Conservation (phyloP, 2,888 invertebrate species). For the Polyommatus icarus region DNA sequence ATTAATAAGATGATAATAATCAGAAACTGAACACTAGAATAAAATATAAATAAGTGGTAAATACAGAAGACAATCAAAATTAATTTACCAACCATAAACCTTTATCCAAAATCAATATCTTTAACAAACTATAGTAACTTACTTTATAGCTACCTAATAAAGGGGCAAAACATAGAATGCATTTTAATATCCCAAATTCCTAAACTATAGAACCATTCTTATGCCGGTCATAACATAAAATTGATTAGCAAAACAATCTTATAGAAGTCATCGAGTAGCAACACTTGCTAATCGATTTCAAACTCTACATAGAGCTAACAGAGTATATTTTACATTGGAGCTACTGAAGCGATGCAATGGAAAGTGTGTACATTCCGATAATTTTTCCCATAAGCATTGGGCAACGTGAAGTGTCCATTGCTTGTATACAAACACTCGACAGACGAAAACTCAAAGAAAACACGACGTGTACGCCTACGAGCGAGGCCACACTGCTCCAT, state of each 20-base stretch:
- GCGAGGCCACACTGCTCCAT: background rate
- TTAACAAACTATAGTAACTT: background rate
- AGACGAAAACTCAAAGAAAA: slow-evolving; percentile 71
- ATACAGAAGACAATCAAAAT: too few species aligned
- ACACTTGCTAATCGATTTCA: slow-evolving; percentile 30
- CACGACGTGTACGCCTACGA: slow-evolving; percentile 62
- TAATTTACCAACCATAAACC: background rate
- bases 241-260: slow-evolving; percentile 44
- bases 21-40: background rate
- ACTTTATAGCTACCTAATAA: background rate
- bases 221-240: slow-evolving; percentile 39
- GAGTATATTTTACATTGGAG: slow-evolving; percentile 30
- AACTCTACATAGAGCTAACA: slow-evolving; percentile 36
- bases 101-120: background rate
- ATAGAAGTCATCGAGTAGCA: slow-evolving; percentile 32
- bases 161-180: slow-evolving; percentile 6
- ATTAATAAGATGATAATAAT: too few species aligned
- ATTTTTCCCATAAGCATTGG: slow-evolving; percentile 65
- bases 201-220: slow-evolving; percentile 2
- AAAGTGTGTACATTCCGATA: slow-evolving; percentile 55
- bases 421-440: slow-evolving; percentile 71
- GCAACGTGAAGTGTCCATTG: slow-evolving; percentile 62
- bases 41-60: too few species aligned
- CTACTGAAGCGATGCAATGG: slow-evolving; percentile 42
- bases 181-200: slow-evolving; percentile 12